A percentile compares a stretch with the other conserved stretches of the same genome.
phyloP scores from a whole-genome alignment of 2,888 invertebrate species.

The Arrhopalites spinosus region DNA sequence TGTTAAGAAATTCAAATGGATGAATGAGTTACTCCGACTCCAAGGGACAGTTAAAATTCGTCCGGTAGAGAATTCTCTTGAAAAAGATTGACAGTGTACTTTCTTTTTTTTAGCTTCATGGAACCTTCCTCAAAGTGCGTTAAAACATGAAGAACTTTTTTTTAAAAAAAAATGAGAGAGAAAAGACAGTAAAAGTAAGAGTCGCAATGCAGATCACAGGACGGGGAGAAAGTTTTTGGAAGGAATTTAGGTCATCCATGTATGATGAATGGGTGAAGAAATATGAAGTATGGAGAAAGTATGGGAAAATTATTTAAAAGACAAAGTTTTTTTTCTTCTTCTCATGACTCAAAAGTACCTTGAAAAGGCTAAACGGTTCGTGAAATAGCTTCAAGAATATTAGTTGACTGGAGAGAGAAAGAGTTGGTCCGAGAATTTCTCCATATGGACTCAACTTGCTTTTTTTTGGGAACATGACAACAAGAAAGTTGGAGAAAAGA shows the following conservation, averaged over 20 bases:
- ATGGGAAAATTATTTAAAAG: constrained; percentile 27
- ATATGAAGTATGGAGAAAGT: constrained; percentile 17
- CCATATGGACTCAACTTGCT: neutral
- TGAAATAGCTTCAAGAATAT: constrained; percentile 11
- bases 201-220: constrained; percentile 19
- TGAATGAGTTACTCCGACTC: too few species aligned
- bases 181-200: neutral
- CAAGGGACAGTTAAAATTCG: too few species aligned
- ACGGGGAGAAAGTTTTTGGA: constrained; percentile 5
- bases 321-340: constrained; percentile 3
- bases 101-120: too few species aligned
- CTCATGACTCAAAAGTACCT: neutral
- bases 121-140: too few species aligned
- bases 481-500: neutral
- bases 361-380: constrained; percentile 17
- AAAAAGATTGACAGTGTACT: too few species aligned
- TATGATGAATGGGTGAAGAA: constrained; percentile 20
- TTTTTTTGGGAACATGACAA: neutral
- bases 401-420: neutral
- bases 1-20: too few species aligned
- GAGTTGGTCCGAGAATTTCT: neutral
- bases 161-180: neutral
- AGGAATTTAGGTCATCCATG: constrained; percentile 25
- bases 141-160: neutral
- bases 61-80: too few species aligned